Percentiles rank a stretch among this genome's conserved stretches.
Conservation (phyloP, 2,113 vertebrate species). For the Numenius arquata region DNA sequence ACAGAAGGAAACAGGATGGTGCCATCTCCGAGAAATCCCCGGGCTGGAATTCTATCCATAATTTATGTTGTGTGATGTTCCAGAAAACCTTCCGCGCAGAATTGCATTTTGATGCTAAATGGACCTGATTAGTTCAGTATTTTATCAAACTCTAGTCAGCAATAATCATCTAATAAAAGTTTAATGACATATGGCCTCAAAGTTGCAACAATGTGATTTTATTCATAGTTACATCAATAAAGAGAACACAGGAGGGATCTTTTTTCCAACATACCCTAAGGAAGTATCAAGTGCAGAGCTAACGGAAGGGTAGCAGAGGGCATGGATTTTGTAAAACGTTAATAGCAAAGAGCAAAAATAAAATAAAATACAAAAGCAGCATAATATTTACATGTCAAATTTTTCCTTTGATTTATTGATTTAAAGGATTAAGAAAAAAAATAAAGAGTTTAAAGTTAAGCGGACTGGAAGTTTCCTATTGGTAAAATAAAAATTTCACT, state of each 20-base stretch:
- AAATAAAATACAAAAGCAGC: not conserved
- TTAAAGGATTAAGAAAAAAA: not conserved
- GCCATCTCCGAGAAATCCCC: not conserved
- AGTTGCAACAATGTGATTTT: not conserved
- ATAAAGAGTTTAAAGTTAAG: not conserved
- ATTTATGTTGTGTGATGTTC: too few species aligned
- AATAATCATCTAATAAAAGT: not conserved
- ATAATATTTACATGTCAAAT: not conserved
- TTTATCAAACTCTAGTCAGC: not conserved
- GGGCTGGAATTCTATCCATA: too few species aligned
- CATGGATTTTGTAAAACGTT: not conserved
- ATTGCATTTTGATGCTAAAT: not conserved
- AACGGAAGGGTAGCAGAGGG: rapidly evolving
- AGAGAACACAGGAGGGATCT: not conserved
- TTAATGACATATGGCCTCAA: not conserved
- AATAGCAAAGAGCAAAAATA: not conserved
- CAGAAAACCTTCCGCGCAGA: too few species aligned
- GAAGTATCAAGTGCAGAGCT: not conserved
- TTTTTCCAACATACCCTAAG: not conserved
- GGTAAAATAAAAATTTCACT: too few species aligned
- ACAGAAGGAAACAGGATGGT: not conserved
- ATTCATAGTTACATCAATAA: not conserved
- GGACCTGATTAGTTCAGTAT: not conserved
- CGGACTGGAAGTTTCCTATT: not conserved
- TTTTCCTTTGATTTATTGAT: not conserved